Percentiles rank a stretch among this genome's conserved stretches.
These are phyloP conservation scores for Brachyhypopomus gauderio DNA, from an alignment of 2,113 vertebrate species.

Conservation along the genomic window DNA sequence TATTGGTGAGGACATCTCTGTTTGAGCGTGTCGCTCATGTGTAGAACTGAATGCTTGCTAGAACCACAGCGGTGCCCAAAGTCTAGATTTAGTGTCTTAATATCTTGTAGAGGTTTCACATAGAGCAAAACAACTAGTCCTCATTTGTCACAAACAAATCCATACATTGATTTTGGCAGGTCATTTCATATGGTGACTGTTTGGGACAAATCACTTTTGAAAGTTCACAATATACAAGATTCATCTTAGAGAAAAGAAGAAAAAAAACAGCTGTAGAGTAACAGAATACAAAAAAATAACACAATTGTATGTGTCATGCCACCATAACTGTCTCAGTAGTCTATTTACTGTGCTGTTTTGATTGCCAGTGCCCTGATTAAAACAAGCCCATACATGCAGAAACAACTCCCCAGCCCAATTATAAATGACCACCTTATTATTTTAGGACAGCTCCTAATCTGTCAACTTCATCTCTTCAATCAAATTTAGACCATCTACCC, in stretches of 20 bases:
- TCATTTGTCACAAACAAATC: slow-evolving; percentile 17
- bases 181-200: background rate
- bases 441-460: slow-evolving; percentile 48
- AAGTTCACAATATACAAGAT: slow-evolving; percentile 8
- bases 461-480: slow-evolving; percentile 51
- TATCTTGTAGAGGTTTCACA: background rate
- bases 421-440: slow-evolving; percentile 57
- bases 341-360: slow-evolving; percentile 45
- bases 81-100: background rate
- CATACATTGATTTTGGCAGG: slow-evolving; percentile 15
- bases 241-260: background rate
- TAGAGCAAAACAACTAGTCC: background rate
- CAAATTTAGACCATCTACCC: slow-evolving; percentile 46
- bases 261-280: slow-evolving; percentile 10
- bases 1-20: no score
- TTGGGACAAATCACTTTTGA: slow-evolving; percentile 2
- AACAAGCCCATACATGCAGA: slow-evolving; percentile 50
- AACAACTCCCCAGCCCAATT: slow-evolving; percentile 54
- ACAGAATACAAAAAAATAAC: slow-evolving; percentile 6
- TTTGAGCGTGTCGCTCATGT: no score
- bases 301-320: slow-evolving; percentile 39
- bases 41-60: no score
- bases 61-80: background rate
- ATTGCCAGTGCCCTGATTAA: slow-evolving; percentile 55
- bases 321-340: slow-evolving; percentile 33